Evolutionary conservation across 2,113 vertebrate species (phyloP).

Genomic region (Grantiella picta): DNA sequence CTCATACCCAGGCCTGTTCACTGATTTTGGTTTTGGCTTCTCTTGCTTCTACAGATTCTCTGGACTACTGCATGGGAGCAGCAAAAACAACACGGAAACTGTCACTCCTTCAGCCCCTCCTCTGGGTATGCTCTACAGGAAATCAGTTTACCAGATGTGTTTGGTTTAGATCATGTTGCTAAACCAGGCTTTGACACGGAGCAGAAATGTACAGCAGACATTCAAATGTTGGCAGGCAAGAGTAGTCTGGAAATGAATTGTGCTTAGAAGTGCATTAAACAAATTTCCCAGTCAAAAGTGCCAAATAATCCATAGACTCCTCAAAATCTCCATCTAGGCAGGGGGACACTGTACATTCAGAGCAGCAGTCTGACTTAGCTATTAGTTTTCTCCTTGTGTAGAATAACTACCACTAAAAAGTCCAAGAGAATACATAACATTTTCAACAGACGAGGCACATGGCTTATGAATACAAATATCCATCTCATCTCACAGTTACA

Average conservation of each 20-base stretch:
- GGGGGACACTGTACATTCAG: background rate
- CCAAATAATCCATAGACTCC: background rate
- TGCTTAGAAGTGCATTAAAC: background rate
- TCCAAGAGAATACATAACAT: background rate
- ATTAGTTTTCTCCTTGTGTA: background rate
- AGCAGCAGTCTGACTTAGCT: background rate
- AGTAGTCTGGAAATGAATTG: background rate
- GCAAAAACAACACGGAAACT: background rate
- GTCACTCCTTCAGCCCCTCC: slow-evolving; percentile 33
- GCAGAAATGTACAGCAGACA: background rate
- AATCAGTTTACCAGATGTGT: background rate
- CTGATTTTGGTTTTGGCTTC: background rate
- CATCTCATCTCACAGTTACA: background rate
- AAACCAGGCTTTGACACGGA: background rate
- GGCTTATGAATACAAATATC: background rate
- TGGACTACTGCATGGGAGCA: slow-evolving; percentile 53
- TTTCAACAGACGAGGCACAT: background rate
- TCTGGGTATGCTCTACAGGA: slow-evolving; percentile 43
- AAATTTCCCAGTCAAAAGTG: background rate
- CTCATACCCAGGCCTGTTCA: background rate
- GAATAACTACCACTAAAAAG: background rate
- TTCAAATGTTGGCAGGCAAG: background rate
- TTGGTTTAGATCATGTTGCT: background rate
- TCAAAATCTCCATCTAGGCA: background rate
- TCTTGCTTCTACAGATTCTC: slow-evolving; percentile 60